A percentile compares a stretch with the other conserved stretches of the same genome.
These are phyloP conservation scores for Stratiomys singularior DNA, from an alignment of 2,888 invertebrate species.

Conservation along the genomic window DNA sequence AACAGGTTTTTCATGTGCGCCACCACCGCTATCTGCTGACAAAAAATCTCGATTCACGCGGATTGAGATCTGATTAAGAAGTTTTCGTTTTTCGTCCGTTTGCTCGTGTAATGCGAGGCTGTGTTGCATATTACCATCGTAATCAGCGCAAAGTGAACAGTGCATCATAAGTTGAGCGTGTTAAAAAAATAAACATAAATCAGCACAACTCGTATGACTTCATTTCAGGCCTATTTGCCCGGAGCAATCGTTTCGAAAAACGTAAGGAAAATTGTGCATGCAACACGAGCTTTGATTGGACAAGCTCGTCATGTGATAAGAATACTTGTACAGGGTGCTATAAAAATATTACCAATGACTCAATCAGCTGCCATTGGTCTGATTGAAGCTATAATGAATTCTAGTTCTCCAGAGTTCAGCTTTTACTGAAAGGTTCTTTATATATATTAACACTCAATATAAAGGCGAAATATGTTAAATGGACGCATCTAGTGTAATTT, in stretches of 20 bases:
- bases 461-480: no score
- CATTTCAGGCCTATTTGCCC: conserved; percentile 35
- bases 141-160: conserved; percentile 24
- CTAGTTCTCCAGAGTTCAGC: no score
- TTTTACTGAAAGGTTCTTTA: no score
- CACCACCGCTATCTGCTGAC: neutral
- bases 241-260: neutral
- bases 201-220: conserved; percentile 32
- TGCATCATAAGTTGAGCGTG: conserved; percentile 21
- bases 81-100: conserved; percentile 20
- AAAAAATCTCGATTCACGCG: neutral
- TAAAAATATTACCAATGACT: neutral
- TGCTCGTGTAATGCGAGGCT: neutral
- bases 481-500: no score
- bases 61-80: conserved; percentile 29
- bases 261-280: neutral
- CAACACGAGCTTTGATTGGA: neutral
- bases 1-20: conserved; percentile 13
- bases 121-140: conserved; percentile 35
- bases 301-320: neutral
- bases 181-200: neutral
- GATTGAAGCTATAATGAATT: no score
- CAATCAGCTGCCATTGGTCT: neutral
- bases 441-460: no score
- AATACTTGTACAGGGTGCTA: neutral